Percentiles rank a stretch among this genome's conserved stretches.
phyloP scores from a whole-genome alignment of 1,140 invertebrate genomes.

The Eulimnadia texana region DNA sequence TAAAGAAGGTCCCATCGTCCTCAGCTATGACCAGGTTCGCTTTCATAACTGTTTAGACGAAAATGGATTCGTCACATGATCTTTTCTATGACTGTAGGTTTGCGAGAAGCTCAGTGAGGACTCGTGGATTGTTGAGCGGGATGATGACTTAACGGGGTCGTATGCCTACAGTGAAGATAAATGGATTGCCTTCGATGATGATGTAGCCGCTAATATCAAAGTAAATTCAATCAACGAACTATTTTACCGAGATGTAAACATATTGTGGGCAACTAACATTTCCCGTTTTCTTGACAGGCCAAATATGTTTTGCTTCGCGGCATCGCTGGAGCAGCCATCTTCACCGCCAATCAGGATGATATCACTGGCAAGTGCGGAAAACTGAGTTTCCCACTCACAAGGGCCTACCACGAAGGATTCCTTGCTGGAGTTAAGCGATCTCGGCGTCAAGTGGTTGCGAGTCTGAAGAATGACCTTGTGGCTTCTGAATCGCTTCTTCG shows the following conservation, averaged over 20 bases:
- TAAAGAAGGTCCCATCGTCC: constrained; percentile 36
- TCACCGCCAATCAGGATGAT: constrained; percentile 29
- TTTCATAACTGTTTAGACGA: background rate
- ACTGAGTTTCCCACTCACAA: constrained; percentile 22
- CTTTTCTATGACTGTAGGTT: constrained; percentile 30
- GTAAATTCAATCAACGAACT: constrained; percentile 27
- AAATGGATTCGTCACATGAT: background rate
- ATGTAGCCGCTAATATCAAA: constrained; percentile 53
- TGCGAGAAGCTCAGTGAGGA: constrained; percentile 43
- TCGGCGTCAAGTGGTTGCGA: constrained; percentile 28
- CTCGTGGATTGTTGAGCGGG: constrained; percentile 57
- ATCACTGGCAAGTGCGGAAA: constrained; percentile 21
- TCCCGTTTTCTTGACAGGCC: no score
- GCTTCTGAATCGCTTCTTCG: constrained; percentile 13
- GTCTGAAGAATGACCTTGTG: constrained; percentile 28
- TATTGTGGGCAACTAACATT: constrained; percentile 8
- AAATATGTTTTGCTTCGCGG: constrained; percentile 41
- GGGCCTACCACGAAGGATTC: constrained; percentile 29
- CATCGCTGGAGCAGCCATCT: constrained; percentile 37
- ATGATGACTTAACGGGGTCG: constrained; percentile 60
- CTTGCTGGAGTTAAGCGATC: constrained; percentile 28
- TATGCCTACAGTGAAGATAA: constrained; percentile 50
- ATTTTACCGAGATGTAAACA: background rate
- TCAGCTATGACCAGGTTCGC: constrained; percentile 42
- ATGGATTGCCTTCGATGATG: constrained; percentile 65